These are phyloP conservation scores for Schizotus pectinicornis DNA, from an alignment of 2,888 invertebrate species.

Conservation along the genomic window DNA sequence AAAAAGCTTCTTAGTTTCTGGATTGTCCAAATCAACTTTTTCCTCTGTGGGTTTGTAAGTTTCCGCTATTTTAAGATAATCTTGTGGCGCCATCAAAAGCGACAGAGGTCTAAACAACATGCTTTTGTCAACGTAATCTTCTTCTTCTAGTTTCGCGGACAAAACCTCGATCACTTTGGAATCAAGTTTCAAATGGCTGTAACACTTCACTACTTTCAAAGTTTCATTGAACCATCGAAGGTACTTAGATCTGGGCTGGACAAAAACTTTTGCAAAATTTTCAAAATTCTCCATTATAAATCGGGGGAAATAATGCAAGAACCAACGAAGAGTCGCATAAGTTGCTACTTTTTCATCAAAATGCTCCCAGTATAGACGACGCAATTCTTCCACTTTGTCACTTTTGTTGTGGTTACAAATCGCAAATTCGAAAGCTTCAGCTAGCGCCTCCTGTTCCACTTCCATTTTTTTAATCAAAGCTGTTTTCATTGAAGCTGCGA, in stretches of 20 bases:
- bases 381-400: conserved; percentile 1
- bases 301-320: too few relatives aligned
- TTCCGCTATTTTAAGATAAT: not conserved
- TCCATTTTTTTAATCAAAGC: not conserved
- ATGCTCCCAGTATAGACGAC: not conserved
- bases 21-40: not conserved
- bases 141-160: not conserved
- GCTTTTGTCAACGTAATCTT: not conserved
- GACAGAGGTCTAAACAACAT: not conserved
- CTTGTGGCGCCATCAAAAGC: not conserved
- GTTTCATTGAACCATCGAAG: conserved; percentile 1
- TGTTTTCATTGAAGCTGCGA: not conserved
- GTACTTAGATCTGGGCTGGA: not conserved
- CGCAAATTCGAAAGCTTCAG: not conserved
- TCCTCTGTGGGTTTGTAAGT: not conserved
- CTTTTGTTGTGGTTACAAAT: not conserved
- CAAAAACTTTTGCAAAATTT: not conserved
- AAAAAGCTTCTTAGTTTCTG: not conserved
- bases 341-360: too few relatives aligned
- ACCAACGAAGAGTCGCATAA: too few relatives aligned
- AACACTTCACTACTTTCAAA: not conserved
- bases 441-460: not conserved
- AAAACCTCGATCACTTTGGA: not conserved
- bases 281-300: not conserved
- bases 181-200: conserved; percentile 3